Conservation (phyloP, 2,888 invertebrate species). For the Lacanobia wlatinum region DNA sequence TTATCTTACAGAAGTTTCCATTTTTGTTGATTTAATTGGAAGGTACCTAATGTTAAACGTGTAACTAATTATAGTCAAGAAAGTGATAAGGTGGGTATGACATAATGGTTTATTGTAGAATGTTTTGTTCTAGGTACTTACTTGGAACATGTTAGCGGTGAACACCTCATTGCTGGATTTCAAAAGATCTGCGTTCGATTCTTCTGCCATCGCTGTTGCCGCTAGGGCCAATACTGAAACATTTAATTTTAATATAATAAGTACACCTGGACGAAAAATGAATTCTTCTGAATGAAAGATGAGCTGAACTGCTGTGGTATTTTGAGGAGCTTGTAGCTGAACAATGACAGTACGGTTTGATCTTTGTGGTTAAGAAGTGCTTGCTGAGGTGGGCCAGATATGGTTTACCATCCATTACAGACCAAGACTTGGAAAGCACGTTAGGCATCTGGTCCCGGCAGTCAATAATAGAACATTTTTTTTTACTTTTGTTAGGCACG, state of each 20-base stretch:
- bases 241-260: slow-evolving; percentile 20
- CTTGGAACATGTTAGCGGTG: slow-evolving; percentile 78
- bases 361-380: too few relatives aligned
- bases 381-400: too few relatives aligned
- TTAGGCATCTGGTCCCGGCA: too few relatives aligned
- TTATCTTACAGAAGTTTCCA: slow-evolving; percentile 7
- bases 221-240: slow-evolving; percentile 75
- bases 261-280: too few relatives aligned
- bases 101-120: background rate
- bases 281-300: background rate
- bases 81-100: slow-evolving; percentile 13
- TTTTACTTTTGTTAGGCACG: too few relatives aligned
- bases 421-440: too few relatives aligned
- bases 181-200: slow-evolving; percentile 65
- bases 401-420: too few relatives aligned
- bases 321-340: too few relatives aligned
- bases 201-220: slow-evolving; percentile 69
- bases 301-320: background rate
- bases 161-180: slow-evolving; percentile 75
- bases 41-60: background rate
- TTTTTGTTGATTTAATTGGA: slow-evolving; percentile 12
- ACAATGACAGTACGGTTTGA: too few relatives aligned
- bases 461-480: too few relatives aligned
- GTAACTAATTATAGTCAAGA: background rate
- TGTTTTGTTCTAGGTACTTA: slow-evolving; percentile 68